These are phyloP conservation scores for Leucoraja erinaceus DNA, from an alignment of 2,113 vertebrate species.

Conservation along the genomic window DNA sequence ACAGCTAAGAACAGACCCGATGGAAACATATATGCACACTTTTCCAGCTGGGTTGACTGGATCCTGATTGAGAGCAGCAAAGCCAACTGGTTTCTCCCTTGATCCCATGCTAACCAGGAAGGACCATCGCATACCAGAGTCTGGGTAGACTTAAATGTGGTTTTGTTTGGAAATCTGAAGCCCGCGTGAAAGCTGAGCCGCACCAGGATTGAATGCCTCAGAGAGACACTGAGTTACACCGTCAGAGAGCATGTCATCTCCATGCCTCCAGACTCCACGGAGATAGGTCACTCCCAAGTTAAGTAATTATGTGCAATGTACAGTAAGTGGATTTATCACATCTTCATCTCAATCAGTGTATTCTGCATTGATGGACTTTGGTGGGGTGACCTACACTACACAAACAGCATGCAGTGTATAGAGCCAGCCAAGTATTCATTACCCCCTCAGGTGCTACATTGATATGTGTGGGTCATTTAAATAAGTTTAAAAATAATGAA, in stretches of 20 bases:
- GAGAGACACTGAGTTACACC: background rate
- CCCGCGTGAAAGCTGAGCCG: background rate
- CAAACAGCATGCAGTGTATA: background rate
- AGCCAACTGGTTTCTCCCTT: background rate
- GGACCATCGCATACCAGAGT: too few species aligned
- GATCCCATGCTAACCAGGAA: background rate
- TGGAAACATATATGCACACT: background rate
- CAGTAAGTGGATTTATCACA: background rate
- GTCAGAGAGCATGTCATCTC: background rate
- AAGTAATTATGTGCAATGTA: background rate
- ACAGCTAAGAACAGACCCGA: background rate
- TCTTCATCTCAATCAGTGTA: background rate
- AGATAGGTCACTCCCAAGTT: background rate
- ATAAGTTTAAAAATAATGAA: background rate
- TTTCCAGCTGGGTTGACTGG: background rate
- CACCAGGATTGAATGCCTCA: background rate
- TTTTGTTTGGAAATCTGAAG: background rate
- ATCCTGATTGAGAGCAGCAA: background rate
- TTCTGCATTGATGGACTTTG: background rate
- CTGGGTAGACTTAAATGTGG: background rate
- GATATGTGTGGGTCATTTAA: background rate
- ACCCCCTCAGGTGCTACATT: slow-evolving; percentile 23
- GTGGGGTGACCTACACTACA: background rate
- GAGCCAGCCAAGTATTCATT: slow-evolving; percentile 7
- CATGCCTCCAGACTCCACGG: background rate